These are phyloP conservation scores for Leptinotarsa juncta DNA, from an alignment of 2,888 invertebrate species.

Conservation along the genomic window DNA sequence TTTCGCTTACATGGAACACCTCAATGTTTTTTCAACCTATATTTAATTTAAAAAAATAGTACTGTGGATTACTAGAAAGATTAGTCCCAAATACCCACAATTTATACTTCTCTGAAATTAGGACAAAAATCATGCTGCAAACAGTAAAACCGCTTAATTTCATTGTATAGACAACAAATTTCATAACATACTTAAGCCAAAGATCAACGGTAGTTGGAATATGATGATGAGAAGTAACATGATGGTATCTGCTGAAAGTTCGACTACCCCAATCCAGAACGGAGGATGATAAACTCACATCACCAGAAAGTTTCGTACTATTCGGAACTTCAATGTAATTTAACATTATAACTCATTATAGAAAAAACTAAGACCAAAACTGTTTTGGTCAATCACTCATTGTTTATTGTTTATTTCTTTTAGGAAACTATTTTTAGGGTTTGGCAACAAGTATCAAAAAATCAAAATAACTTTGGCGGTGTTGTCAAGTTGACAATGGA, in stretches of 20 bases:
- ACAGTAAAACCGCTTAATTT: neutral
- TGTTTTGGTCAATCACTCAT: neutral
- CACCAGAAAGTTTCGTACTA: neutral
- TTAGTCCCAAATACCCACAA: neutral
- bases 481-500: too few relatives aligned
- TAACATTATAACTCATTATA: slow-evolving; percentile 6
- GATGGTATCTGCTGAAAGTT: slow-evolving; percentile 29
- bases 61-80: neutral
- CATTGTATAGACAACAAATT: slow-evolving; percentile 3
- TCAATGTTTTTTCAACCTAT: too few relatives aligned
- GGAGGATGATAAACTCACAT: slow-evolving; percentile 9
- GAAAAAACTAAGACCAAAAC: neutral
- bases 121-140: neutral
- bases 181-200: slow-evolving; percentile 28
- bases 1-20: too few relatives aligned
- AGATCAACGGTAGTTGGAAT: slow-evolving; percentile 25
- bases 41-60: too few relatives aligned
- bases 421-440: neutral
- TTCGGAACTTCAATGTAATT: neutral
- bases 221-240: slow-evolving; percentile 34
- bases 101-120: too few relatives aligned
- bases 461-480: neutral
- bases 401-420: slow-evolving; percentile 2
- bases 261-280: slow-evolving; percentile 15
- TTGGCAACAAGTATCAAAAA: slow-evolving; percentile 4